These are phyloP conservation scores for Cepaea nemoralis DNA, from an alignment of 1,140 invertebrate genomes.

Conservation along the genomic window DNA sequence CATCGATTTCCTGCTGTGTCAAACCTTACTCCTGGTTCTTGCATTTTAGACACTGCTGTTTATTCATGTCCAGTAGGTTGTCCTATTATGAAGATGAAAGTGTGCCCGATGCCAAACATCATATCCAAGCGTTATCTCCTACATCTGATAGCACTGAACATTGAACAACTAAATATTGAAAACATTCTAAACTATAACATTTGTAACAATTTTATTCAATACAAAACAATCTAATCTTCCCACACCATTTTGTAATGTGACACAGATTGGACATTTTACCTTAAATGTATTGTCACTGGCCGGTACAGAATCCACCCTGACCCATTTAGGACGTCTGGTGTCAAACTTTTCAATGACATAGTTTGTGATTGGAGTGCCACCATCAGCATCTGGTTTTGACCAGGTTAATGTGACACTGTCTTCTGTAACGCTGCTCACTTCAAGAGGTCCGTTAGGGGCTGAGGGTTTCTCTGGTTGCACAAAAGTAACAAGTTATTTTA, in stretches of 20 bases:
- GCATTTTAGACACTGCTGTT: no score
- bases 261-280: not conserved
- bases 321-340: slow-evolving; percentile 81
- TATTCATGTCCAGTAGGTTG: no score
- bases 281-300: slow-evolving; percentile 42
- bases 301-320: slow-evolving; percentile 83
- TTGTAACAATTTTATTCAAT: not conserved
- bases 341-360: slow-evolving; percentile 98
- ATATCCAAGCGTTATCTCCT: no score
- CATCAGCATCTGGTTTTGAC: slow-evolving; percentile 91
- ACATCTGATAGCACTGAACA: no score
- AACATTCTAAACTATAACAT: not conserved
- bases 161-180: no score
- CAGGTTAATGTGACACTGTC: slow-evolving; percentile 89
- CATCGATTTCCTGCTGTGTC: no score
- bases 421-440: slow-evolving; percentile 91
- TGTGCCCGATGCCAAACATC: no score
- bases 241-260: not conserved
- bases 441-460: slow-evolving; percentile 91
- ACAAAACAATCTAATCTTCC: not conserved
- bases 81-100: no score
- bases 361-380: slow-evolving; percentile 88
- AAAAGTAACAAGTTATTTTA: slow-evolving; percentile 16
- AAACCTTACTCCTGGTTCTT: no score
- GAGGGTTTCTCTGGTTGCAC: slow-evolving; percentile 79